Base-by-base conservation (phyloP, 2,888 invertebrate genomes). In the Parochlus steinenii region DNA sequence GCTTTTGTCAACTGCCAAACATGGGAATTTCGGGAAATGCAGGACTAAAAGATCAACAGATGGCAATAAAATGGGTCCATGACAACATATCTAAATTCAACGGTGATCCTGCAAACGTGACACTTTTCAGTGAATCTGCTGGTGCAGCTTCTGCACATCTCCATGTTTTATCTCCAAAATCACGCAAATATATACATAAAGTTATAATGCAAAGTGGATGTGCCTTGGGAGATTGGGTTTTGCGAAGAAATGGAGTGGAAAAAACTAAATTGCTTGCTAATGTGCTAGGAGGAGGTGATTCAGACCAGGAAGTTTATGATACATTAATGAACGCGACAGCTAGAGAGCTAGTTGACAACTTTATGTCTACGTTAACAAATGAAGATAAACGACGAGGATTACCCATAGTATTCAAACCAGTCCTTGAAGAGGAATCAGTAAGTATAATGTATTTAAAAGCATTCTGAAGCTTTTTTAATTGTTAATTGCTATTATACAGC, bases 21-120 rank as follows among this genome's bases (percentile, higher is more conserved):
- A 53, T 48, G 10, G 50, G 49, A 4, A 47, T 58, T 18, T 42
- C 46, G 14, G 58, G 58, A 2, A 58, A 58, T 44, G 52, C 52
- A 2, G 58, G 54, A 0, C 40, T 58, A 1, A 56, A 56, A 38
- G 58, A 58, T 46, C 58, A 58, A 43, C 34, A 34, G 7, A 14
- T 27, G 27, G 34, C 34, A 6, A 14, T 34, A 2, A 22, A 34
- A n/a, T 34, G 34, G 34, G 34, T 34, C 16, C n/a, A 34, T 34
- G 34, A 34, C 11, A 34, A 34, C 10, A 34, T 34, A 11, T 20
- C 20, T 10, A 14, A 34, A 10, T 34, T 34, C 11, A 34, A 34
- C 16, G 34, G 34, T 15, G 34, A 34, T 34, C 20, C 34, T n/a
- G 17, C 27, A 2, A 34, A 34, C 6, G 28, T 34, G n/a, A 28